Conservation (phyloP, 2,113 vertebrate genomes). For the Rhineura floridana region DNA sequence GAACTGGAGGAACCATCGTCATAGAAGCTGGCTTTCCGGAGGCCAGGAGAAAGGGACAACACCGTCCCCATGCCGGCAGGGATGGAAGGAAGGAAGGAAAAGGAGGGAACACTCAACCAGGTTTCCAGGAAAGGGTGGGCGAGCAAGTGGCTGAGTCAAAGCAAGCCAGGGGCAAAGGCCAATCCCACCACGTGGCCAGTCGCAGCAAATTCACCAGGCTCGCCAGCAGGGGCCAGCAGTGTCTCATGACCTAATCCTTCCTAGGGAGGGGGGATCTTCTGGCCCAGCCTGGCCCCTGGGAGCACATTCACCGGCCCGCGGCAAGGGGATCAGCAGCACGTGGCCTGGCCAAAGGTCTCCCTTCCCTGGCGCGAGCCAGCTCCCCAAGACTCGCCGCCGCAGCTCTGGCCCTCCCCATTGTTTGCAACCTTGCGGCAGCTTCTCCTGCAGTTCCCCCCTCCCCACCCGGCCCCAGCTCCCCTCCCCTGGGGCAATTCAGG, state of each 20-base stretch:
- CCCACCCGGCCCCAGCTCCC: too few relatives aligned
- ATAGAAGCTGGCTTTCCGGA: constrained; percentile 90
- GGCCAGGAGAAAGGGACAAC: constrained; percentile 90
- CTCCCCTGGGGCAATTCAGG: too few relatives aligned
- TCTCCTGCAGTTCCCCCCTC: too few relatives aligned
- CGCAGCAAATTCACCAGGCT: not conserved
- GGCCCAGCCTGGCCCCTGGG: too few relatives aligned
- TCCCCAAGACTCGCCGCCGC: too few relatives aligned
- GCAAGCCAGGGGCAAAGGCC: not conserved
- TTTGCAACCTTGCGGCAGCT: too few relatives aligned
- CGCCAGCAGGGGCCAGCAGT: not conserved
- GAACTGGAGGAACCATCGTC: constrained; percentile 86
- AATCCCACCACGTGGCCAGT: not conserved
- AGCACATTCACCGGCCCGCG: not conserved
- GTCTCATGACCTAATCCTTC: not conserved
- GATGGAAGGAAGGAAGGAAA: constrained; percentile 7
- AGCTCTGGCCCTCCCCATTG: too few relatives aligned
- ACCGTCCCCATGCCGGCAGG: constrained; percentile 88
- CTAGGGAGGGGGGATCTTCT: not conserved
- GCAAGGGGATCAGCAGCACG: too few relatives aligned
- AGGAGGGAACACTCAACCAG: not conserved
- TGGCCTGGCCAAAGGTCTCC: too few relatives aligned
- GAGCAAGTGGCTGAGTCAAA: not conserved
- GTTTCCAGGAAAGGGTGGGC: fast-evolving
- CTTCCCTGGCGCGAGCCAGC: too few relatives aligned